Percentiles rank a stretch among this genome's conserved stretches.
Evolutionary conservation across 2,888 invertebrate species (phyloP).

Genomic region (Amphipoea lucens): DNA sequence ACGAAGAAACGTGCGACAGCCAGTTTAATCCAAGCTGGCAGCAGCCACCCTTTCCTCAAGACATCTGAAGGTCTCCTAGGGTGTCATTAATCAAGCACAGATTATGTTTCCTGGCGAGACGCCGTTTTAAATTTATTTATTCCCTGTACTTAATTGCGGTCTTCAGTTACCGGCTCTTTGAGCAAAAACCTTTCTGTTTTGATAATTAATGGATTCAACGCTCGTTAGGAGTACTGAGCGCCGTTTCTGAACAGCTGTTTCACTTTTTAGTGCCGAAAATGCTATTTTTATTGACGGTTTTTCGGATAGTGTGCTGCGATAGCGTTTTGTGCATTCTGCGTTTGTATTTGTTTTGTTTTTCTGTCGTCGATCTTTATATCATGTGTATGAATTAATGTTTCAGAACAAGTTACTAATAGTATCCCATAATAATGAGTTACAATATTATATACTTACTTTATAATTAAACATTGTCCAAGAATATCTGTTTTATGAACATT

Average conservation of each 20-base stretch:
- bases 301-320: conserved; percentile 26
- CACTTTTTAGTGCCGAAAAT: conserved; percentile 56
- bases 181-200: conserved; percentile 72
- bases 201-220: conserved; percentile 72
- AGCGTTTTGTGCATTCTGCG: conserved; percentile 24
- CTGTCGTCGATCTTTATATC: not conserved
- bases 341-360: not conserved
- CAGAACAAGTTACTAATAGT: not conserved
- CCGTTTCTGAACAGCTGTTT: conserved; percentile 60
- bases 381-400: not conserved
- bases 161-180: conserved; percentile 70
- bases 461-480: not conserved
- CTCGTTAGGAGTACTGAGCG: conserved; percentile 64
- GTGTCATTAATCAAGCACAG: conserved; percentile 76
- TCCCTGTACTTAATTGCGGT: conserved; percentile 74
- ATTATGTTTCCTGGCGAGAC: conserved; percentile 75
- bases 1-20: not conserved
- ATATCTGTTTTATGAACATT: not conserved
- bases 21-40: conserved; percentile 15
- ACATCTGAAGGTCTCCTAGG: conserved; percentile 57
- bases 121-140: conserved; percentile 76
- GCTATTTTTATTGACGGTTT: conserved; percentile 54
- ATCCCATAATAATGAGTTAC: not conserved
- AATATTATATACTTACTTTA: not conserved
- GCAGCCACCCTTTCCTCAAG: conserved; percentile 63